Evolutionary conservation across 2,888 invertebrate genomes (phyloP), one percentile per base, ranked within the genome.

Genomic region (Andrena haemorrhoa): DNA sequence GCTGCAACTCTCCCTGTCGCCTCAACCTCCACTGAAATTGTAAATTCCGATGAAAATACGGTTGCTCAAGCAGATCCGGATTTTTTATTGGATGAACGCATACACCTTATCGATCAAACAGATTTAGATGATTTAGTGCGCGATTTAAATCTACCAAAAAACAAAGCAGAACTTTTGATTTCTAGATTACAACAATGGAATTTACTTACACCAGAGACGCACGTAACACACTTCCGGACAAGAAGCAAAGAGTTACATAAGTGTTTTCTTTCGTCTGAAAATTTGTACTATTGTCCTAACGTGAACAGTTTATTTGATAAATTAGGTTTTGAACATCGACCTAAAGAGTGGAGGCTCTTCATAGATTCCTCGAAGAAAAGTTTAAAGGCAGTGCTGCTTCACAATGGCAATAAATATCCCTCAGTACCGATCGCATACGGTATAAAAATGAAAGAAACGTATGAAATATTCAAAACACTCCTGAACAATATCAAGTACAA

Each of bases 221-320:
- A 49, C 5, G n/a, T n/a, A 49, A 49, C 49, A 12, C 49, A 49
- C n/a, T 49, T 49, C 49, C 49, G 49, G 49, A n/a, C 12, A 6
- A n/a, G 49, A 49, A 49, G 10, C 6, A n/a, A 49, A 49, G 49
- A 49, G n/a, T n/a, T 49, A 49, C 12, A 49, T n/a, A 49, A 49
- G n/a, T n/a, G 49, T n/a, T 49, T 49, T n/a, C 16, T 49, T n/a
- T 49, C 49, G n/a, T 49, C 16, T 49, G n/a, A 49, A 49, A 49
- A 49, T 49, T n/a, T 49, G 49, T n/a, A n/a, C 49, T 49, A 49
- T 49, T 49, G 49, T n/a, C 49, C 49, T 49, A 49, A 49, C n/a
- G n/a, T 49, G 12, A 49, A n/a, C n/a, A 49, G 4, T 49, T 49
- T 49, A 49, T n/a, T 49, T 1, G 49, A 49, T n/a, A n/a, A 12